These are phyloP conservation scores for Cryptocephalus moraei DNA, from an alignment of 2,888 invertebrate genomes.

Conservation along the genomic window DNA sequence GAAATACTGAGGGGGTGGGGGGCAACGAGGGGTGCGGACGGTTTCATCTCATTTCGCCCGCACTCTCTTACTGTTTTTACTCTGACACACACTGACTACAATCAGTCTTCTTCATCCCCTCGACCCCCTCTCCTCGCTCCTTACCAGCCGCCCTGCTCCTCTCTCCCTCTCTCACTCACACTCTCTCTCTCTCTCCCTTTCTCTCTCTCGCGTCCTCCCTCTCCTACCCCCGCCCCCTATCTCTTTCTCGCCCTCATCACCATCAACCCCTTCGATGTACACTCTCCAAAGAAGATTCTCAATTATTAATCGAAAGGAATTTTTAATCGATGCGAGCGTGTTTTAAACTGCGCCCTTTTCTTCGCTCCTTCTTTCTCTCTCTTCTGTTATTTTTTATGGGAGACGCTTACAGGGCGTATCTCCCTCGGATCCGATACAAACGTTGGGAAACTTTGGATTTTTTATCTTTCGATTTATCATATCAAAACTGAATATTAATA, in stretches of 20 bases:
- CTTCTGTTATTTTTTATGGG: conserved; percentile 14
- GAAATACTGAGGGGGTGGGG: conserved; percentile 10
- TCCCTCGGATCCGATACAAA: no score
- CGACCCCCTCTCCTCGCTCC: conserved; percentile 14
- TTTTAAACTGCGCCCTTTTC: conserved; percentile 28
- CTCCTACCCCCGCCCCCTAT: conserved; percentile 23
- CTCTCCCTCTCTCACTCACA: conserved; percentile 14
- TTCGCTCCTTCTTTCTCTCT: conserved; percentile 17
- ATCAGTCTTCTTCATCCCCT: conserved; percentile 35
- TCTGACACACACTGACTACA: conserved; percentile 38
- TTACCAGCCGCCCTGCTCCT: conserved; percentile 4
- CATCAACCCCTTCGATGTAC: conserved; percentile 34
- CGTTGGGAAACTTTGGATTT: no score
- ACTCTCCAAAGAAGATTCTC: conserved; percentile 36
- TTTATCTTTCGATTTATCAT: no score
- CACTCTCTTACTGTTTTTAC: conserved; percentile 47
- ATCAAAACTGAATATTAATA: no score
- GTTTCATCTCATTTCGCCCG: conserved; percentile 57
- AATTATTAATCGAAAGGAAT: conserved; percentile 38
- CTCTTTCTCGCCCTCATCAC: conserved; percentile 27
- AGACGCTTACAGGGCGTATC: neutral
- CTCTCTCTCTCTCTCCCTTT: conserved; percentile 14
- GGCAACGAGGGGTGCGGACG: conserved; percentile 28
- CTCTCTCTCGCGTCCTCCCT: conserved; percentile 13
- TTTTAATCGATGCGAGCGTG: conserved; percentile 36